Evolutionary conservation across 1,140 invertebrate genomes (phyloP).

Genomic region (Sinonovacula constricta): DNA sequence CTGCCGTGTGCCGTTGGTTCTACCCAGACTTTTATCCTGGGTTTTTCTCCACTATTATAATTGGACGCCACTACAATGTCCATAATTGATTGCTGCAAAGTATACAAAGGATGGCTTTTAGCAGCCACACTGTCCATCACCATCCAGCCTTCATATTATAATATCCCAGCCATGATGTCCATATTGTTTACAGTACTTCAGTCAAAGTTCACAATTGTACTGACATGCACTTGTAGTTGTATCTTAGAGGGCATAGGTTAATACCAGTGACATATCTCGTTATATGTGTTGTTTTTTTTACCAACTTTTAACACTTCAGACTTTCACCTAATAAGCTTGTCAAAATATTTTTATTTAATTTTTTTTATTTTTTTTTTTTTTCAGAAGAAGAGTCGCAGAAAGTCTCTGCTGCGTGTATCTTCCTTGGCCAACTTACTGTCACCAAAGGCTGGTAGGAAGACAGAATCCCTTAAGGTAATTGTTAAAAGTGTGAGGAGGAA

Average conservation of each 20-base stretch:
- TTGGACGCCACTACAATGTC: too few species aligned
- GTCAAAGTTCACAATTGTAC: background rate
- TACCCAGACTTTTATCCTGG: too few species aligned
- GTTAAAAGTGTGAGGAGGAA: background rate
- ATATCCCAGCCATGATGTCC: too few species aligned
- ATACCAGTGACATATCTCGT: background rate
- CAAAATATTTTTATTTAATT: background rate
- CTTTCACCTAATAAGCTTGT: too few species aligned
- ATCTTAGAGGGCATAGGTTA: too few species aligned
- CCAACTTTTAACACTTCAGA: background rate
- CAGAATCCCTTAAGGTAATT: conserved; percentile 59
- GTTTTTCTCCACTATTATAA: too few species aligned
- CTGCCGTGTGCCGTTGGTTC: too few species aligned
- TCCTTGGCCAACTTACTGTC: conserved; percentile 67
- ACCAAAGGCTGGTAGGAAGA: conserved; percentile 48
- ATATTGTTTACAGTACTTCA: too few species aligned
- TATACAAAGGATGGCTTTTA: too few species aligned
- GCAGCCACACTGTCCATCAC: too few species aligned
- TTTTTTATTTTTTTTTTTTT: conserved; percentile 36
- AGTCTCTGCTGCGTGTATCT: conserved; percentile 55
- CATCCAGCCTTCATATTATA: too few species aligned
- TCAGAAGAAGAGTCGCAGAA: conserved; percentile 61
- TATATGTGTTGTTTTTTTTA: background rate
- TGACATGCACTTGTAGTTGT: background rate
- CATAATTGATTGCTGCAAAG: too few species aligned